A percentile compares a stretch with the other conserved stretches of the same genome.
phyloP scores from a whole-genome alignment of 2,888 invertebrate genomes.

The Drosophila hamatofila region DNA sequence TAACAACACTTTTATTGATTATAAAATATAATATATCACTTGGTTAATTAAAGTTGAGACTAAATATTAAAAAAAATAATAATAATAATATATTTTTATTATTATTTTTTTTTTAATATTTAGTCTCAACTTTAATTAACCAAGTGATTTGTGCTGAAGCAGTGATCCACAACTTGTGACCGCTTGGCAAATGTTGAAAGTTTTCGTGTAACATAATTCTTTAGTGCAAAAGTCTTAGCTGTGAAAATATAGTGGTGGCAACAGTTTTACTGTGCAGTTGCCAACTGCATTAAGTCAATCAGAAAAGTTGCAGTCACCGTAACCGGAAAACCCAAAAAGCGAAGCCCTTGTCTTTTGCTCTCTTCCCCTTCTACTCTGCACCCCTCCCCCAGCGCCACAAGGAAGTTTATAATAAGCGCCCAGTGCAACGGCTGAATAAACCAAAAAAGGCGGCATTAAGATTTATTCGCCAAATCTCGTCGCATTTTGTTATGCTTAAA shows the following conservation, averaged over 20 bases:
- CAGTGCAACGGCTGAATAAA: constrained; percentile 65
- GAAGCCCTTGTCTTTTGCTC: neutral
- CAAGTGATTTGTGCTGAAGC: constrained; percentile 14
- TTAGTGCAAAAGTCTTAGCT: constrained; percentile 18
- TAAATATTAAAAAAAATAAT: neutral
- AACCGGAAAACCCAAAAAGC: constrained; percentile 25
- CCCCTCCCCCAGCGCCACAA: neutral
- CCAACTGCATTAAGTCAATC: constrained; percentile 79
- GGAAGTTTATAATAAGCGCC: constrained; percentile 63
- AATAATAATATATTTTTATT: too few species aligned
- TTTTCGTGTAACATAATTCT: constrained; percentile 46
- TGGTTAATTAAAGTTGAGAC: constrained; percentile 22
- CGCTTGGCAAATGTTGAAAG: constrained; percentile 47
- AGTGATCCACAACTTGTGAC: neutral
- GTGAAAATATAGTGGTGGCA: constrained; percentile 41
- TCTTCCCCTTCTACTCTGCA: rapidly evolving
- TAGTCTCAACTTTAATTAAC: constrained; percentile 20
- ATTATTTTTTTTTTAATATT: neutral
- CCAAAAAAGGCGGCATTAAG: constrained; percentile 62
- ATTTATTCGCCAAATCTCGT: constrained; percentile 73
- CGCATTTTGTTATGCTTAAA: constrained; percentile 77
- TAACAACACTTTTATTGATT: too few species aligned
- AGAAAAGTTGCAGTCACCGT: constrained; percentile 70
- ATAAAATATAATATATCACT: too few species aligned
- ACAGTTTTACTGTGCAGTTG: constrained; percentile 67